phyloP scores from a whole-genome alignment of 2,113 vertebrate genomes.

The Hucho hucho region DNA sequence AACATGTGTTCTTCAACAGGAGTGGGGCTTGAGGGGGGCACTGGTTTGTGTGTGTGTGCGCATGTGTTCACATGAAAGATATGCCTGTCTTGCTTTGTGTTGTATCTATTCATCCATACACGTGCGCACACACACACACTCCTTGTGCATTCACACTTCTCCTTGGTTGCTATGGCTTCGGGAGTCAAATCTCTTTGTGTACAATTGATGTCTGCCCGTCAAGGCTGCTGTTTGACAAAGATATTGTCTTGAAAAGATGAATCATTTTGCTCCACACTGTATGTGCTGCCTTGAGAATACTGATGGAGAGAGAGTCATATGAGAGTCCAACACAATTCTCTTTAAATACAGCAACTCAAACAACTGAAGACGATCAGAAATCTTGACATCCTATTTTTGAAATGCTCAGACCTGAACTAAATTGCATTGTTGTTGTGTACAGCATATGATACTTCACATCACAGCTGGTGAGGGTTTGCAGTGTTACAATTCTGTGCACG shows the following conservation, averaged over 20 bases:
- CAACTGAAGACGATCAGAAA: neutral
- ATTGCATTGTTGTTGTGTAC: neutral
- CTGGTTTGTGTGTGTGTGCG: neutral
- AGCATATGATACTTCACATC: neutral
- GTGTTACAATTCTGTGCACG: neutral
- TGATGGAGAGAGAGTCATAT: neutral
- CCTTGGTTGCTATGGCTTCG: slow-evolving; percentile 72
- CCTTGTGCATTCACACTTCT: slow-evolving; percentile 50
- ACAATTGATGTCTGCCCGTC: slow-evolving; percentile 52
- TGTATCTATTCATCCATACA: no score
- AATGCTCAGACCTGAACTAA: no score
- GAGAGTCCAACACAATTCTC: neutral
- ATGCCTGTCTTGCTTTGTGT: no score
- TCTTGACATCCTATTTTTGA: neutral
- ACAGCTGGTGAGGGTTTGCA: neutral
- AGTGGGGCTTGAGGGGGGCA: neutral
- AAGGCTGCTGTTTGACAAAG: slow-evolving; percentile 74
- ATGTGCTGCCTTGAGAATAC: neutral
- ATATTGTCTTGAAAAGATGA: slow-evolving; percentile 64
- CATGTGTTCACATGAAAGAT: neutral
- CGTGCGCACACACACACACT: no score
- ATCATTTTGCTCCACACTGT: slow-evolving; percentile 59
- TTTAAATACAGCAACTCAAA: neutral
- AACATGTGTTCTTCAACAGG: neutral
- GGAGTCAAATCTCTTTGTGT: slow-evolving; percentile 51